Evolutionary conservation across 2,888 invertebrate genomes (phyloP).

Genomic region (Acanthosepion pharaonis): DNA sequence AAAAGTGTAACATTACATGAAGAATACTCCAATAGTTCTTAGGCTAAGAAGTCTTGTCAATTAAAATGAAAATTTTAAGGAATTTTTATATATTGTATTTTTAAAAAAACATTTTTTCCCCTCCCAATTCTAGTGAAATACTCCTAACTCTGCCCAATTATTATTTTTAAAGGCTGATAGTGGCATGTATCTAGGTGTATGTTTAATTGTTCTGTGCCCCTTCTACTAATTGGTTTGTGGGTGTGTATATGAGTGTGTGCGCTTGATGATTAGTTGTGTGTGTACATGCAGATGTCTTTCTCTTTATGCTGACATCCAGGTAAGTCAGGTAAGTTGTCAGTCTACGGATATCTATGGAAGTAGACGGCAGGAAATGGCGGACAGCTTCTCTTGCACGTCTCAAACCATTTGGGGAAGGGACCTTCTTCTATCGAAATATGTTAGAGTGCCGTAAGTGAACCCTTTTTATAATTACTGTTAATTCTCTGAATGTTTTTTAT

Average conservation of each 20-base stretch:
- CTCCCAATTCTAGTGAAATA: neutral
- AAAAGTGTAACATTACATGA: neutral
- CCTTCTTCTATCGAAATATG: neutral
- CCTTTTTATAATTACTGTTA: slow-evolving; percentile 45
- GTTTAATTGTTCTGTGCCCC: neutral
- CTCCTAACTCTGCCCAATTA: neutral
- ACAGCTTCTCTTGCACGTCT: slow-evolving; percentile 37
- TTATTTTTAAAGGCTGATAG: neutral
- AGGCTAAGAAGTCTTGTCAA: neutral
- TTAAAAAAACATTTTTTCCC: neutral
- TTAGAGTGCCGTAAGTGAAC: slow-evolving; percentile 47
- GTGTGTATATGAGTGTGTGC: neutral
- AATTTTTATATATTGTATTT: neutral
- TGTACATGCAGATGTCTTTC: slow-evolving; percentile 47
- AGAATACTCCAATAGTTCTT: no score
- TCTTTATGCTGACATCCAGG: slow-evolving; percentile 48
- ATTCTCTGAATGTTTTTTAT: slow-evolving; percentile 24
- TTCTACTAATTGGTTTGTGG: neutral
- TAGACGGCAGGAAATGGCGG: slow-evolving; percentile 43
- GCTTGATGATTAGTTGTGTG: neutral
- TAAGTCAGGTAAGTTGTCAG: slow-evolving; percentile 50
- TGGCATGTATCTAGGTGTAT: no score
- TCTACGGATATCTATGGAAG: slow-evolving; percentile 43
- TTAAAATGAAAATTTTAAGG: neutral
- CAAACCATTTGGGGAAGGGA: slow-evolving; percentile 44